These are phyloP conservation scores for Cosmopolites sordidus DNA, from an alignment of 2,888 invertebrate species.

Conservation along the genomic window DNA sequence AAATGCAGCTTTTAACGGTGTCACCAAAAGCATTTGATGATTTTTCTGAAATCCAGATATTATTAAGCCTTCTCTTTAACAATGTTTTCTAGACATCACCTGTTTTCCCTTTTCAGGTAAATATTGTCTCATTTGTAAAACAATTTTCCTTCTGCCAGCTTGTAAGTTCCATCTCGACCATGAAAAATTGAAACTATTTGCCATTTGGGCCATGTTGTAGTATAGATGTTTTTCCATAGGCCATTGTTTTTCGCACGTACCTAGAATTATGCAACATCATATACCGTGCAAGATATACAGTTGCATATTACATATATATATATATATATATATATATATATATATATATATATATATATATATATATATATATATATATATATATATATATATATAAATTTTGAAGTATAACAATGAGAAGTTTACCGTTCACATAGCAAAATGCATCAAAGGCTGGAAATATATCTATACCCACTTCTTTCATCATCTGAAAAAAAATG, in stretches of 20 bases:
- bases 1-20: conserved; percentile 62
- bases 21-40: conserved; percentile 55
- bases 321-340: too few species aligned
- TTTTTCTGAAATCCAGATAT: conserved; percentile 31
- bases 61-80: too few species aligned
- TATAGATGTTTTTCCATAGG: conserved; percentile 71
- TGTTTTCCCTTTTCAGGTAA: conserved; percentile 47
- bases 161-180: conserved; percentile 68
- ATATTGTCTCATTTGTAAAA: conserved; percentile 65
- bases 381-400: too few species aligned
- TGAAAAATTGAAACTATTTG: conserved; percentile 70
- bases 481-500: conserved; percentile 38
- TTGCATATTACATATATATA: too few species aligned
- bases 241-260: conserved; percentile 65
- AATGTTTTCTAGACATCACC: conserved; percentile 18
- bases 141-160: conserved; percentile 58
- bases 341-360: too few species aligned
- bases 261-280: conserved; percentile 31
- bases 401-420: too few species aligned
- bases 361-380: too few species aligned
- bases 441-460: conserved; percentile 77
- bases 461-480: conserved; percentile 69
- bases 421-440: conserved; percentile 60
- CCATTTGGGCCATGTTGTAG: conserved; percentile 71
- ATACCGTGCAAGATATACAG: not conserved